Conservation (phyloP, 2,113 vertebrate genomes). For the Siniperca chuatsi region DNA sequence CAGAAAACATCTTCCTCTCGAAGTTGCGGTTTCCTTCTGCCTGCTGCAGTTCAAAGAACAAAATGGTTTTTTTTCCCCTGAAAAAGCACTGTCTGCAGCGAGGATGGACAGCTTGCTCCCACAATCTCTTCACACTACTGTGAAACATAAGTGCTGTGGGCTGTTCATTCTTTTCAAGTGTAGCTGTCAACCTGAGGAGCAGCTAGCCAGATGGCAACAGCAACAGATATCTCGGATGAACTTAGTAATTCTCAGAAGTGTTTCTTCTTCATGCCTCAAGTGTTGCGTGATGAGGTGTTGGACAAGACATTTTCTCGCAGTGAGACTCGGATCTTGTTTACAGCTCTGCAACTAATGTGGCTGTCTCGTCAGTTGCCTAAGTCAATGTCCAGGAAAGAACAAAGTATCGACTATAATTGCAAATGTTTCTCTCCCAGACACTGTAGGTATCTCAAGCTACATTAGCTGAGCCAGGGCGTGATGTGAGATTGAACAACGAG, state of each 20-base stretch:
- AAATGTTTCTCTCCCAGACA: conserved; percentile 25
- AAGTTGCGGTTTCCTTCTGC: conserved; percentile 51
- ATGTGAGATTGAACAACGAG: not conserved
- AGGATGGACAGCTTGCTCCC: conserved; percentile 78
- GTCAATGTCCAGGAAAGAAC: conserved; percentile 12
- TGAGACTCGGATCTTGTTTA: conserved; percentile 7
- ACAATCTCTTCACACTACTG: conserved; percentile 66
- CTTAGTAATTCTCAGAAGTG: conserved; percentile 3
- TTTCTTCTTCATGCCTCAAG: conserved; percentile 3
- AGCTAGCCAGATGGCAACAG: conserved; percentile 14
- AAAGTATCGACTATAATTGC: conserved; percentile 7
- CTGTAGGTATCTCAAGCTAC: conserved; percentile 8
- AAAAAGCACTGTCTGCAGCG: conserved; percentile 58
- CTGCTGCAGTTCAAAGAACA: conserved; percentile 12
- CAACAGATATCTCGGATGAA: conserved; percentile 17
- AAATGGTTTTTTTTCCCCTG: not conserved
- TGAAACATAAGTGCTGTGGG: conserved; percentile 77
- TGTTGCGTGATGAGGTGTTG: conserved; percentile 1
- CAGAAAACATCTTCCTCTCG: conserved; percentile 70
- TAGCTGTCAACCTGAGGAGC: conserved; percentile 28
- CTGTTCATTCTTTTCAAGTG: conserved; percentile 28
- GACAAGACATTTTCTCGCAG: not conserved
- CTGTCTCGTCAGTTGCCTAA: not conserved
- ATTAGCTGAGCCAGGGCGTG: conserved; percentile 13
- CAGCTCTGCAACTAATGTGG: conserved; percentile 11